Evolutionary conservation across 2,113 vertebrate species (phyloP), one percentile per base, ranked within the genome.

Genomic region (Platichthys stellatus): DNA sequence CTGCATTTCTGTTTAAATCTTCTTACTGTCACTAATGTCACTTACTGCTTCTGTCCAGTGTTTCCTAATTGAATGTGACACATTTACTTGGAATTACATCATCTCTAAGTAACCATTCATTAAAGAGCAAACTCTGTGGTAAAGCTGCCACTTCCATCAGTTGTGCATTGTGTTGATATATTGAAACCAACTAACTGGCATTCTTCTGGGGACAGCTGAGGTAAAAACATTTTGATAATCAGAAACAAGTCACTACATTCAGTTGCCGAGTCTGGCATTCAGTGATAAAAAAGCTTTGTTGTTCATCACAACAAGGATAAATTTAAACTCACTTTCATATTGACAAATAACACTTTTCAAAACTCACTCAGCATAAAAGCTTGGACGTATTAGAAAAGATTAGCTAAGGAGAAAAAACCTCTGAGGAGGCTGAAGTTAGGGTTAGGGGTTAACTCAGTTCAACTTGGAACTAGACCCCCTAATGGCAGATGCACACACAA

Each of bases 381-480:
- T 54, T 57, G 79, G 80, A 88, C 64, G 56, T 71, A 65, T 67
- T 73, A 54, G 57, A 71, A 51, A 59, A 59, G 43, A 63, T 61
- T 47, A 38, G 31, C 64, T 21, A 62, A 77, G 64, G 31, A 71
- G 45, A 24, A 35, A 63, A 60, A 63, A 9, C 74, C 69, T 68
- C 65, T 23, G 54, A 49, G 72, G 63, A 72, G 61, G 18, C 51
- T 76, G 63, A 81, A 82, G 84, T 71, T 43, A 43, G 10, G 82
- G 84, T 71, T 13, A 43, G 2, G 11, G 40, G 38, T 28, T 28
- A 28, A 4, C 26, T 3, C 45, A 72, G 51, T 63, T 76, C 69
- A 71, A 65, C 63, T 45, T 28, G 26, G 14, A 57, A 43, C 57
- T 49, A 72, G 64, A 18, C 18, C 12, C 49, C 31, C 47, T 70